These are phyloP conservation scores for Aurelia sp. DNA, from an alignment of 30 jellyfish, hydroid and myxozoan genomes.

Conservation along the genomic window DNA sequence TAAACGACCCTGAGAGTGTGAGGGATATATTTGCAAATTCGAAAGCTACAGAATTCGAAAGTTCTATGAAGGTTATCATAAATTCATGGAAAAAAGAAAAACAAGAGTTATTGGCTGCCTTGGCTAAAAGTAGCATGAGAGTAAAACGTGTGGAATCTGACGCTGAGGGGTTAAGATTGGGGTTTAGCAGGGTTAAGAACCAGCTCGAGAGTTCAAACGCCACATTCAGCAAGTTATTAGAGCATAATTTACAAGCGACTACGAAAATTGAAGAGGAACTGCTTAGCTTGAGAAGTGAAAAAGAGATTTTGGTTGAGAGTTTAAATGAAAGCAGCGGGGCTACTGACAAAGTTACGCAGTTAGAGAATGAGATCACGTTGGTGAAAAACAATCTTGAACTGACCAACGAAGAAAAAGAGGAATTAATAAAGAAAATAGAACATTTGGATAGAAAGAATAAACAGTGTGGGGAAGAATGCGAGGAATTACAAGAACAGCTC, in stretches of 20 bases:
- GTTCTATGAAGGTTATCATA: constrained; percentile 70
- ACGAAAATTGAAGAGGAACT: constrained; percentile 76
- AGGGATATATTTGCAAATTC: constrained; percentile 46
- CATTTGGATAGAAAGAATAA: constrained; percentile 84
- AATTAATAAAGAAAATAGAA: constrained; percentile 56
- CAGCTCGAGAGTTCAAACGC: constrained; percentile 86
- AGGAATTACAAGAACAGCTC: constrained; percentile 95
- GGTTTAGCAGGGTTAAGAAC: constrained; percentile 77
- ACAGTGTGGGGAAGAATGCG: constrained; percentile 67
- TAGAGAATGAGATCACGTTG: constrained; percentile 53
- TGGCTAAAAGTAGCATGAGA: constrained; percentile 54
- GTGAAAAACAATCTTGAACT: constrained; percentile 53
- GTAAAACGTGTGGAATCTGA: constrained; percentile 77
- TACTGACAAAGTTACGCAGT: constrained; percentile 32
- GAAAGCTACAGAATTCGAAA: constrained; percentile 76
- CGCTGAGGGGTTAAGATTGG: constrained; percentile 81
- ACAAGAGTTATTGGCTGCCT: constrained; percentile 69
- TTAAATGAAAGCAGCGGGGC: constrained; percentile 29
- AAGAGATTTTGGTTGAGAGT: constrained; percentile 37
- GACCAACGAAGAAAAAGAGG: constrained; percentile 84
- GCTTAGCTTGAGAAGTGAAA: constrained; percentile 51
- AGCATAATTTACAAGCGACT: constrained; percentile 79
- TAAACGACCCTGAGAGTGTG: constrained; percentile 29
- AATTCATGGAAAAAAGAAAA: constrained; percentile 85
- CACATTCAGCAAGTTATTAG: constrained; percentile 70